Percentiles rank a stretch among this genome's conserved stretches.
Evolutionary conservation across 2,113 vertebrate genomes (phyloP).

Genomic region (Phycodurus eques): DNA sequence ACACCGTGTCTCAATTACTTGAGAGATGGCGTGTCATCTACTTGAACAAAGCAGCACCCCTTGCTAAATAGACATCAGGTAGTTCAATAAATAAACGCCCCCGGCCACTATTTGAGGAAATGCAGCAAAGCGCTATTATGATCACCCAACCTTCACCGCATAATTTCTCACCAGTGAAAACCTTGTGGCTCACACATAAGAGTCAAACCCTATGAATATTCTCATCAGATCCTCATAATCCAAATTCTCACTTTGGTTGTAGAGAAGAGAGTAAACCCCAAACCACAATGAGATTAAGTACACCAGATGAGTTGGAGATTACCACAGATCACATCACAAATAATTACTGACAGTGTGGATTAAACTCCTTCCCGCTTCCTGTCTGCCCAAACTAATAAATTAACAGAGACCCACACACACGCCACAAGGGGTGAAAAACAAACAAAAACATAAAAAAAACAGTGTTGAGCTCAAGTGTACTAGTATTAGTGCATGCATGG

Average conservation of each 20-base stretch:
- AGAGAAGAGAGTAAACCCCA: not conserved
- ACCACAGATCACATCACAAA: conserved; percentile 35
- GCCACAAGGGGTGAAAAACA: not conserved
- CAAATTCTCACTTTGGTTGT: conserved; percentile 2
- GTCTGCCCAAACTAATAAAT: conserved; percentile 16
- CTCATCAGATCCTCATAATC: not conserved
- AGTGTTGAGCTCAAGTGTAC: conserved; percentile 19
- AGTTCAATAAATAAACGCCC: not conserved
- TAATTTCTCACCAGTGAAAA: not conserved
- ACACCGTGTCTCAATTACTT: not conserved
- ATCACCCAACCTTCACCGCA: not conserved
- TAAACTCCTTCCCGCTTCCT: conserved; percentile 29
- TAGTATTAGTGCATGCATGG: conserved; percentile 24
- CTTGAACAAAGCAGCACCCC: too few relatives aligned
- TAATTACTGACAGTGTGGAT: conserved; percentile 40
- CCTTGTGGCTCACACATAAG: not conserved
- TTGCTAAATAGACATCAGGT: not conserved
- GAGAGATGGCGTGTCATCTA: not conserved
- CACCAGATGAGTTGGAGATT: conserved; percentile 40
- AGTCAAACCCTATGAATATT: not conserved
- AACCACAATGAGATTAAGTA: conserved; percentile 16
- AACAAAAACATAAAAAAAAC: too few relatives aligned
- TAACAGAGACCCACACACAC: not conserved
- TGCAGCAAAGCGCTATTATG: not conserved
- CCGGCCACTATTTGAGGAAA: not conserved